phyloP scores from a whole-genome alignment of 2,113 vertebrate genomes.

The Oreotrochilus melanogaster region DNA sequence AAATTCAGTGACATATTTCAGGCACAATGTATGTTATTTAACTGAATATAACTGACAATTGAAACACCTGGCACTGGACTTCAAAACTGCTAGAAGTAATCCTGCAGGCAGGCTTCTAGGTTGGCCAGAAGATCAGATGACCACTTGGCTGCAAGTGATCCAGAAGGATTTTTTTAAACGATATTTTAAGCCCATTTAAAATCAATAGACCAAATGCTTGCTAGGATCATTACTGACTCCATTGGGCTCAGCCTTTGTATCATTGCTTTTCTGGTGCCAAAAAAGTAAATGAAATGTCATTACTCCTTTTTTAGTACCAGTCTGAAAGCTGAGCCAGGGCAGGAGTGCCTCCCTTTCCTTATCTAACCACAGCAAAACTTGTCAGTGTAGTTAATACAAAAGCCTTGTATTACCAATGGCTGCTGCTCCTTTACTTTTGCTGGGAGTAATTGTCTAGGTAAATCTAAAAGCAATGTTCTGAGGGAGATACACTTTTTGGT shows the following conservation, averaged over 20 bases:
- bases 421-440: neutral
- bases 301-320: neutral
- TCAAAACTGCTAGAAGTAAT: neutral
- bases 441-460: neutral
- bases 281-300: neutral
- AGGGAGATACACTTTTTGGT: neutral
- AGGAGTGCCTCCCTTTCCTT: neutral
- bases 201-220: neutral
- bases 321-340: neutral
- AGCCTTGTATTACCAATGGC: neutral
- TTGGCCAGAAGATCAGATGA: too few relatives aligned
- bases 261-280: neutral
- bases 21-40: neutral
- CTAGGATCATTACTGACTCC: neutral
- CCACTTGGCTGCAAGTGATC: neutral
- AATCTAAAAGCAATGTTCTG: neutral
- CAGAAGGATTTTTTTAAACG: neutral
- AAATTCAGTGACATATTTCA: neutral
- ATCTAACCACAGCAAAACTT: neutral
- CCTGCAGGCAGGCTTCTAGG: neutral
- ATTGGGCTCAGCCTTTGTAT: neutral
- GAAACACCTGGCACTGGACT: neutral
- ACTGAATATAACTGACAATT: neutral
- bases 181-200: slow-evolving; percentile 21
- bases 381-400: neutral